Evolutionary conservation across 2,888 invertebrate species (phyloP), one percentile per base, ranked within the genome.

Genomic region (Drosophila glabriapex): DNA sequence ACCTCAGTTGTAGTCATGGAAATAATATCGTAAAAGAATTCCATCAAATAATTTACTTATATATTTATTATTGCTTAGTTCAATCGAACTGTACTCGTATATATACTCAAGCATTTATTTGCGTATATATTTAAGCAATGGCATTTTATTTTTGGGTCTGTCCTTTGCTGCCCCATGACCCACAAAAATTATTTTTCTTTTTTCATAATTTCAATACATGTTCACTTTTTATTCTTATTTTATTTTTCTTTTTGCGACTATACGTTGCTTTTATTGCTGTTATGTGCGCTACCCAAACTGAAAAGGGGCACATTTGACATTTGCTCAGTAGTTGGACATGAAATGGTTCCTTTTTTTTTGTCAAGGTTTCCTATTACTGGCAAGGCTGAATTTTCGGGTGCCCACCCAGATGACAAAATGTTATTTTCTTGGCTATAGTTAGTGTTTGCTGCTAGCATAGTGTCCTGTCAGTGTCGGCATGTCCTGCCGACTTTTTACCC

Each of bases 241-340:
- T 31, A 31, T 31, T 25, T 14, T 46, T 50, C 28, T 43, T 53
- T 39, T 39, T 39, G 29, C 43, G 7, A 29, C 41, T 31, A 19
- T 29, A n/a, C 31, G 14, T 25, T 28, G 28, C 61, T 37, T 52
- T 39, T 63, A 56, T 58, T 37, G 28, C 33, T 35, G 41, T 54
- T 46, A 41, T 69, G 68, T 74, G 68, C 25, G 56, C 39, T 63
- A 39, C 37, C 73, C 50, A 59, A 61, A 46, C 62, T 19, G 37
- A 64, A 71, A 55, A 61, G n/a, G 56, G 64, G 68, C 71, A 76
- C 76, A 73, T 65, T 79, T 79, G 76, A 79, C 79, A 79, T 80
- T 79, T 76, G 49, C 66, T 66, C 56, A 66, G 63, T 35, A 9
- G 63, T 65, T 65, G 65, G 65, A 68, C 52, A 65, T 75, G 58